A percentile compares a stretch with the other conserved stretches of the same genome.
Conservation (phyloP, 2,888 invertebrate genomes). For the Eristalinus aeneus region DNA sequence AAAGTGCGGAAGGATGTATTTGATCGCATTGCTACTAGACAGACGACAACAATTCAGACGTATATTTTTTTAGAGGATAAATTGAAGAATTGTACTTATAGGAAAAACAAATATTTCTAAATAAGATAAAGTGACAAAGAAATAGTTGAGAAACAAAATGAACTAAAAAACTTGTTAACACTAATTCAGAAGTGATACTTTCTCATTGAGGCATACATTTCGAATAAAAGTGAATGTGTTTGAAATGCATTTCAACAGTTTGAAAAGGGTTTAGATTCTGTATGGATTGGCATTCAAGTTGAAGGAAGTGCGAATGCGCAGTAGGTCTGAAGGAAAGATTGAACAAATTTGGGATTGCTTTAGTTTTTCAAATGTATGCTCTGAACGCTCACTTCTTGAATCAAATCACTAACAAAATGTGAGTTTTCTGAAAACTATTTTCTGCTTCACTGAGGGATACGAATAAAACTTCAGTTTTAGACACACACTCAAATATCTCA, state of each 20-base stretch:
- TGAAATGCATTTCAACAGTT: neutral
- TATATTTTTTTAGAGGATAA: conserved; percentile 41
- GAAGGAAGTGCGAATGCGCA: neutral
- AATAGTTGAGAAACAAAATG: conserved; percentile 2
- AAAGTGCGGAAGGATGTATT: neutral
- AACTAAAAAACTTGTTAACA: conserved; percentile 52
- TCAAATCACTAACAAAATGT: too few relatives aligned
- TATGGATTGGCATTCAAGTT: too few relatives aligned
- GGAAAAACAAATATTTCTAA: conserved; percentile 13
- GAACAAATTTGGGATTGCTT: neutral
- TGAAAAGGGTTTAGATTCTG: neutral
- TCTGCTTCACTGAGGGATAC: too few relatives aligned
- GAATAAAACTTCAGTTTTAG: too few relatives aligned
- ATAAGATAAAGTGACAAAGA: conserved; percentile 1
- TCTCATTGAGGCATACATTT: conserved; percentile 12
- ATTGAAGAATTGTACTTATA: neutral
- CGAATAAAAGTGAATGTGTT: neutral
- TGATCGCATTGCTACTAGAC: conserved; percentile 28
- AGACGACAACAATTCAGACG: conserved; percentile 4
- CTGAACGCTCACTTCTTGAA: too few relatives aligned
- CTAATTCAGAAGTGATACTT: conserved; percentile 48
- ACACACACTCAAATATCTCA: too few relatives aligned
- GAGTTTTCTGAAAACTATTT: too few relatives aligned
- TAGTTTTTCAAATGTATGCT: too few relatives aligned
- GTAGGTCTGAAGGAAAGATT: neutral